Base-by-base conservation (phyloP, 1,140 invertebrate species). In the Chironomus striatipennis region DNA sequence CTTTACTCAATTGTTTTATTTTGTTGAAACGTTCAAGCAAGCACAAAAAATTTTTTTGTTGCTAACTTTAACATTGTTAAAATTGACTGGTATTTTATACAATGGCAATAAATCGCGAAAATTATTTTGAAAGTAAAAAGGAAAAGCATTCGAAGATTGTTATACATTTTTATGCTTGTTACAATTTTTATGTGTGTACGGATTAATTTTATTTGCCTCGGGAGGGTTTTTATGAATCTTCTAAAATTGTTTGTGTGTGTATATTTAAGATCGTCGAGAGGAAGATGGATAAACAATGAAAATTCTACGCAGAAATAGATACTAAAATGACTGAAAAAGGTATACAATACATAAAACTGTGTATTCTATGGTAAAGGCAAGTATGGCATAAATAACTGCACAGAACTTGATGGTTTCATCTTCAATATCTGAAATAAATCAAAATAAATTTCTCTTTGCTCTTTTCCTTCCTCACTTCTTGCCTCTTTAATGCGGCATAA, bases 371-470 rank as follows among this genome's bases (percentile, higher is more conserved):
- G 24, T 34, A 34, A 34, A 34, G n/a, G 47, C 47, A n/a, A 57
- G 47, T n/a, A n/a, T 12, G 12, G 47, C 47, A 57, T 57, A 57
- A 57, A 57, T 57, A 57, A 57, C 47, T 57, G 47, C 47, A 15
- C 12, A 57, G n/a, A 57, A n/a, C 47, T 57, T 57, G 47, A 57
- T 57, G 47, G 47, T 57, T 57, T 57, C 47, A 57, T 57, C 47
- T 57, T 57, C 47, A 57, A 57, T 57, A 57, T 57, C 47, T n/a
- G 47, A 57, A 57, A 57, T 57, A 57, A 57, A 57, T 57, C 47
- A 57, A 57, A 57, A 57, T 57, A 57, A n/a, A 57, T 15, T 57
- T 57, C 12, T 57, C 47, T 15, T 15, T n/a, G 47, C 43, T 47
- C 43, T 9, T 15, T 47, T 47, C 9, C 43, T 47, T 47, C 9